These are phyloP conservation scores for Zosterops borbonicus DNA, from an alignment of 2,113 vertebrate species.

Conservation along the genomic window DNA sequence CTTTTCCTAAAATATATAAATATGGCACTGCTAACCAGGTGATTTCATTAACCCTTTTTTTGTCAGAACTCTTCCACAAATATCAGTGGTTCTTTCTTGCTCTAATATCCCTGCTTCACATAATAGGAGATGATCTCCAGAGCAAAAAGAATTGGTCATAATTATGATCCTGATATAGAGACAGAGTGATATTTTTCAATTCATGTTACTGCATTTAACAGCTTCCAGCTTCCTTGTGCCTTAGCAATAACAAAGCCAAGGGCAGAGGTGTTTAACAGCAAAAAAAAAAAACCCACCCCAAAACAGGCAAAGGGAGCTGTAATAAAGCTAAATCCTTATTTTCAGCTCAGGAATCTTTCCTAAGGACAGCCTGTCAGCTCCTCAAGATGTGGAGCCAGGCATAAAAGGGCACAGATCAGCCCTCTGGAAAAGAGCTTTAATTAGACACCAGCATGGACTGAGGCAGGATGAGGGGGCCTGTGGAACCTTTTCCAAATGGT, in stretches of 20 bases:
- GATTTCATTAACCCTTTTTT: background rate
- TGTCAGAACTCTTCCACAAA: background rate
- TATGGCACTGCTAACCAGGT: background rate
- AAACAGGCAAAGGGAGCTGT: background rate
- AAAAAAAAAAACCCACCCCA: background rate
- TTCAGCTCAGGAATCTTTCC: background rate
- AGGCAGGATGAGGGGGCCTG: background rate
- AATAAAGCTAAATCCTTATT: background rate
- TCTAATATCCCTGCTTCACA: background rate
- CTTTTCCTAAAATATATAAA: background rate
- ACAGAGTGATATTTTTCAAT: background rate
- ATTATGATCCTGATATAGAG: background rate
- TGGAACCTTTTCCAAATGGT: background rate
- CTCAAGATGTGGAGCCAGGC: background rate
- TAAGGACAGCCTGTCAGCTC: background rate
- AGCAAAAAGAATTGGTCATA: background rate
- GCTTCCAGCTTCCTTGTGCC: background rate
- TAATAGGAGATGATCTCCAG: background rate
- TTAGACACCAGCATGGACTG: background rate
- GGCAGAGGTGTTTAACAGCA: background rate
- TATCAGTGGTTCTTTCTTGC: background rate
- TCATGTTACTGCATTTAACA: background rate
- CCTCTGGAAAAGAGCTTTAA: background rate
- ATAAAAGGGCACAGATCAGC: background rate
- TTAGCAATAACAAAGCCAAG: background rate